phyloP scores from a whole-genome alignment of 1,140 invertebrate species.

The Tetragnatha versicolor region DNA sequence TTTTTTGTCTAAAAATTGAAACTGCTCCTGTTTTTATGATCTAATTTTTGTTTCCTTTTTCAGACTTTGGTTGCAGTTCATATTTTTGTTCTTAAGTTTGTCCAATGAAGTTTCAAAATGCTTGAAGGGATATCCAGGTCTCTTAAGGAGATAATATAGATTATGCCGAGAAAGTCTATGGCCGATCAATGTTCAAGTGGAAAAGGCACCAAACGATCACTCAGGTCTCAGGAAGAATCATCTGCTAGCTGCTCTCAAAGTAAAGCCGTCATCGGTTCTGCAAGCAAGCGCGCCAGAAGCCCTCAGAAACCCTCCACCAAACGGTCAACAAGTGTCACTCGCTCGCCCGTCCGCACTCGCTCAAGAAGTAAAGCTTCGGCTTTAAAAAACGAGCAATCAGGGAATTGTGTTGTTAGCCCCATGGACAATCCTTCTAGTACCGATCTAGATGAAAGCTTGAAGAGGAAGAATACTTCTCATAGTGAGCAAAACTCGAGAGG shows the following conservation, averaged over 20 bases:
- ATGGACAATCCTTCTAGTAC: conserved; percentile 36
- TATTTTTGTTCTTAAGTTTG: background rate
- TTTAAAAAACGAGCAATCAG: conserved; percentile 56
- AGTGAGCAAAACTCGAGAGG: conserved; percentile 8
- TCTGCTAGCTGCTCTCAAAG: background rate
- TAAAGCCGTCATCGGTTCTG: background rate
- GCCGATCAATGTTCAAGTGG: conserved; percentile 20
- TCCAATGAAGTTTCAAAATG: conserved; percentile 18
- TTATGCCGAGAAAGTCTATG: conserved; percentile 40
- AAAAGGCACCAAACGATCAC: background rate
- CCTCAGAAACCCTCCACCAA: background rate
- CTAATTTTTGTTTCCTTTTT: conserved; percentile 12
- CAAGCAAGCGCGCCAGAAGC: background rate
- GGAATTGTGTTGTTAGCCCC: conserved; percentile 17
- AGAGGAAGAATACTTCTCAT: conserved; percentile 22
- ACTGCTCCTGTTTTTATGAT: background rate
- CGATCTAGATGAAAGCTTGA: conserved; percentile 35
- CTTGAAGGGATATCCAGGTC: conserved; percentile 1
- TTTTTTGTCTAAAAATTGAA: background rate
- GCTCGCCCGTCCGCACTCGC: conserved; percentile 25
- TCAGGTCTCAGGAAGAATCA: conserved; percentile 1
- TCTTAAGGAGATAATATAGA: conserved; percentile 7
- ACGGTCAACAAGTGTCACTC: background rate
- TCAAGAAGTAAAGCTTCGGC: conserved; percentile 9
- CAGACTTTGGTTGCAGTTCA: background rate